Evolutionary conservation across 2,888 invertebrate species (phyloP).

Genomic region (Coenonympha arcania): DNA sequence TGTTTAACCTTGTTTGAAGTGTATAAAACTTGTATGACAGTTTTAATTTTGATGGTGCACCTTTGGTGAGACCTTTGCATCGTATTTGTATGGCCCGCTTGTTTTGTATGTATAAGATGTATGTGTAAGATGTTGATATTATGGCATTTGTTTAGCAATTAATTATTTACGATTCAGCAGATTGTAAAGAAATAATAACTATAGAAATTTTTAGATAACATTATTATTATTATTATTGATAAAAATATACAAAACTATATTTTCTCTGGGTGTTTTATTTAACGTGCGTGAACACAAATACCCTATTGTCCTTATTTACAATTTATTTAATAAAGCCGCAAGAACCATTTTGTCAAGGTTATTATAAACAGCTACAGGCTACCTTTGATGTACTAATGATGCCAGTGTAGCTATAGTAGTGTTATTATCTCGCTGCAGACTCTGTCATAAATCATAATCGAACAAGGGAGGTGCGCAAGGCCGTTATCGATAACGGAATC

Average conservation of each 20-base stretch:
- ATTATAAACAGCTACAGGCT: too few species aligned
- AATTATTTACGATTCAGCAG: constrained; percentile 3
- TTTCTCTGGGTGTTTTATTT: constrained; percentile 46
- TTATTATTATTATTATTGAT: constrained; percentile 43
- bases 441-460: too few species aligned
- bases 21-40: background rate
- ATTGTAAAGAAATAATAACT: constrained; percentile 42
- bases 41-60: background rate
- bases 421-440: too few species aligned
- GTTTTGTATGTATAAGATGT: background rate
- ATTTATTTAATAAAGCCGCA: too few species aligned
- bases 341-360: too few species aligned
- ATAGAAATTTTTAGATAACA: constrained; percentile 46
- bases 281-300: background rate
- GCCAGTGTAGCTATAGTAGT: too few species aligned
- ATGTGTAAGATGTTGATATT: constrained; percentile 1
- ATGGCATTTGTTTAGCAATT: constrained; percentile 27
- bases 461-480: too few species aligned
- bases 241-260: constrained; percentile 66
- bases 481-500: too few species aligned
- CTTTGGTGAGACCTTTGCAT: background rate
- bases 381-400: too few species aligned
- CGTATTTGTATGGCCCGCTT: too few species aligned
- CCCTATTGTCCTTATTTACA: background rate
- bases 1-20: too few species aligned